Evolutionary conservation across 2,797 vertebrate genomes (phyloP), one percentile per base, ranked within the genome.

Genomic region (Hozukius guyotensis): DNA sequence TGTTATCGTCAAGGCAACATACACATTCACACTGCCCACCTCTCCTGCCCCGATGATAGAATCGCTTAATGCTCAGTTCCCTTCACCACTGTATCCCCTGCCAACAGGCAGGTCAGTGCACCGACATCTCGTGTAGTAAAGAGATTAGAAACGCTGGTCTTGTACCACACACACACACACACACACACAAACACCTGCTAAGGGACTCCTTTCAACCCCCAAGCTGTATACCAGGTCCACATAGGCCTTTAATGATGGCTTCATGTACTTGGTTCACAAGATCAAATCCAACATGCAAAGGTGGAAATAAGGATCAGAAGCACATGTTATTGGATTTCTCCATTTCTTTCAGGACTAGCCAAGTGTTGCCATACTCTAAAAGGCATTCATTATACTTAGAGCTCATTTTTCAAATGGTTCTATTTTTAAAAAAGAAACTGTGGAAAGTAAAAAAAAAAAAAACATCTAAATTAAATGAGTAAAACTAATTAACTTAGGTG

Each of bases 1-100:
- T 88, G 71, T 69, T 84, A 82, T 84, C 71, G 4, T 57, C 67
- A 66, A 60, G 68, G 29, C 42, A 78, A 53, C 56, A 34, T 31
- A 32, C 42, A 85, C 72, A 29, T 25, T 83, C 31, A 32, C 62
- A 3, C 3, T 55, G 38, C 57, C 68, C 29, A 32, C 34, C 12
- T 61, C 32, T n/a, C 77, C 69, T 55, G 16, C 55, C 42, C 2
- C 1, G 10, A 63, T 73, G 65, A 84, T 63, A 68, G 27, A 60
- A 36, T 42, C 61, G 49, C 56, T 76, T 76, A 70, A 86, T 83
- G 68, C 63, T 79, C n/a, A 11, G 18, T 42, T 68, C 9, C 13
- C 56, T 22, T 71, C 10, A 63, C 57, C 29, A 34, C 16, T 61
- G 52, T 18, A 8, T 80, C 18, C 42, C 57, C n/a, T 74, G 38